Evolutionary conservation across 2,888 invertebrate species (phyloP).

Genomic region (Lepidocyrtoides sp.): DNA sequence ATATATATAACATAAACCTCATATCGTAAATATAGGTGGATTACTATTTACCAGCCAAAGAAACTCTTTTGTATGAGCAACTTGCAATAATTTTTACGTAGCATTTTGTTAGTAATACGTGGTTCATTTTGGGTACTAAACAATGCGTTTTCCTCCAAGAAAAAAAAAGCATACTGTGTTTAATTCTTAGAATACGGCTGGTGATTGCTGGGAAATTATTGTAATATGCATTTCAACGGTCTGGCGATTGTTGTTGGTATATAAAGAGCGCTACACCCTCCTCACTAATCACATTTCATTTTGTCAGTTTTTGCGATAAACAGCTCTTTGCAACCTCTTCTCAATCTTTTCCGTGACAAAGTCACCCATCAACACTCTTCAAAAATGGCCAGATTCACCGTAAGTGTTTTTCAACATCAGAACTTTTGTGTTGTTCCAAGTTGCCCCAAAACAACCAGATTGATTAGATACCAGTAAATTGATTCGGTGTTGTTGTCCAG

Average conservation of each 20-base stretch:
- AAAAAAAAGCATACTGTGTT: slow-evolving; percentile 53
- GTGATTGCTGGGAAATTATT: slow-evolving; percentile 69
- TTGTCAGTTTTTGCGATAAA: slow-evolving; percentile 56
- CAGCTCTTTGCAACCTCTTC: neutral
- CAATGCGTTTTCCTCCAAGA: slow-evolving; percentile 59
- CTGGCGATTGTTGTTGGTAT: slow-evolving; percentile 54
- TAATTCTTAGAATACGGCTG: slow-evolving; percentile 27
- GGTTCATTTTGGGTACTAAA: slow-evolving; percentile 39
- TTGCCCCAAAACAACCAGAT: neutral
- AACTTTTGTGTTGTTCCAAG: neutral
- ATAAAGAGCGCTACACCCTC: slow-evolving; percentile 54
- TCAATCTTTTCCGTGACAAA: slow-evolving; percentile 56
- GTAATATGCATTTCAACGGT: slow-evolving; percentile 34
- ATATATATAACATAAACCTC: no score
- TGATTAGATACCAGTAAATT: neutral
- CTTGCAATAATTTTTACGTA: neutral
- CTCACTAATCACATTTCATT: slow-evolving; percentile 62
- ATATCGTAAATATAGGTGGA: no score
- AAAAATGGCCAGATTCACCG: slow-evolving; percentile 84
- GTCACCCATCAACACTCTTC: neutral
- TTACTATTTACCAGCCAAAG: neutral
- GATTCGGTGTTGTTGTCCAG: slow-evolving; percentile 14
- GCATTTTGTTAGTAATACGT: slow-evolving; percentile 24
- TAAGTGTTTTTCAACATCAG: slow-evolving; percentile 67
- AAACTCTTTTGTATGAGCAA: slow-evolving; percentile 8